These are phyloP conservation scores for Porites evermanni DNA, from an alignment of 92 coral and sea anemone species.

Conservation along the genomic window DNA sequence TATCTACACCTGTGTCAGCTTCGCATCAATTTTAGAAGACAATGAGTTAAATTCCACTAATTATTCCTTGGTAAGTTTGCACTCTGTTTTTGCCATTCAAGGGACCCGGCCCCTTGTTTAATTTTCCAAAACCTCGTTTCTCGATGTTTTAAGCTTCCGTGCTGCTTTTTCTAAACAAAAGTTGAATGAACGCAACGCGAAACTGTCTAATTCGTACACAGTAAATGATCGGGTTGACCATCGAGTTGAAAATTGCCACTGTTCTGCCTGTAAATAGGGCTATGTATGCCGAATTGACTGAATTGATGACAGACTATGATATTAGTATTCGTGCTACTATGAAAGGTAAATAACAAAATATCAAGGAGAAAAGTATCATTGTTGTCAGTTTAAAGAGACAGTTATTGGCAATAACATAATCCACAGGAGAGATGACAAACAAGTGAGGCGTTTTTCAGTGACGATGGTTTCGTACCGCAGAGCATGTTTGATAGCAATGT, in stretches of 20 bases:
- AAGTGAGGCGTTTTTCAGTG: neutral
- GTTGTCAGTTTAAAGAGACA: neutral
- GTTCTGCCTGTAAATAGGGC: neutral
- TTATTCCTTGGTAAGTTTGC: too few species aligned
- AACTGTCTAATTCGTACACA: too few species aligned
- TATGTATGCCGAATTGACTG: neutral
- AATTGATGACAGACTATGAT: neutral
- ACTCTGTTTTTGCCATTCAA: too few species aligned
- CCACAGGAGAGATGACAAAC: neutral
- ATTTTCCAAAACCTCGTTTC: neutral
- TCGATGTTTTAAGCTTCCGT: neutral
- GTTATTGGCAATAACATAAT: neutral
- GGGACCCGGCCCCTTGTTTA: neutral
- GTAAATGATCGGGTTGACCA: neutral
- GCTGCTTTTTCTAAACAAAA: neutral
- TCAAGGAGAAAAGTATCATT: neutral
- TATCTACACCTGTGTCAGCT: too few species aligned
- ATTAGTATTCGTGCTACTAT: neutral
- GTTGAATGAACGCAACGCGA: too few species aligned
- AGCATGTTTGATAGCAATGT: neutral
- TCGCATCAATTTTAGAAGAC: too few species aligned
- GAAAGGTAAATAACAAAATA: neutral
- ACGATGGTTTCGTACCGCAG: neutral
- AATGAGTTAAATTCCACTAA: too few species aligned
- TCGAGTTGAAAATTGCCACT: neutral